These are phyloP conservation scores for Pinctada fucata DNA, from an alignment of 2,888 invertebrate genomes.

Conservation along the genomic window DNA sequence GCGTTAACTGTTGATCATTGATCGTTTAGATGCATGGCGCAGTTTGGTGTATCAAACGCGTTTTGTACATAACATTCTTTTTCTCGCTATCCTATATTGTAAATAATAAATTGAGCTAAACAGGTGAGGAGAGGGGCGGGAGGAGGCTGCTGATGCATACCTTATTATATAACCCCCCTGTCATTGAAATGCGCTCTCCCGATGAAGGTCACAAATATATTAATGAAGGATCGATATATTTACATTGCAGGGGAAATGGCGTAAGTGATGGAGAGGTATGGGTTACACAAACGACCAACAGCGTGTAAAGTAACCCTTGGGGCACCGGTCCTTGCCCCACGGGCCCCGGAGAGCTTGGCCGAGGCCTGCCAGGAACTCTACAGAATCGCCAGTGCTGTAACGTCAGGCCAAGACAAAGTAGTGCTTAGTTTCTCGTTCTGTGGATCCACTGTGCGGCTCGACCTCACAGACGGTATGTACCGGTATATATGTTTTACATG, in stretches of 20 bases:
- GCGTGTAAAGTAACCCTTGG: conserved; percentile 12
- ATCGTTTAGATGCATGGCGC: too few relatives aligned
- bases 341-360: not conserved
- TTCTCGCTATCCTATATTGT: too few relatives aligned
- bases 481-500: too few relatives aligned
- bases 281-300: conserved; percentile 15
- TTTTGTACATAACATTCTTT: too few relatives aligned
- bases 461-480: not conserved
- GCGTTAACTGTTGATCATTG: too few relatives aligned
- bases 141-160: too few relatives aligned
- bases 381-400: not conserved
- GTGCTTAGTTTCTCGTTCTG: conserved; percentile 1
- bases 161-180: not conserved
- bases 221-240: not conserved
- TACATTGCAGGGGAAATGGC: not conserved
- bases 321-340: not conserved
- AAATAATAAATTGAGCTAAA: too few relatives aligned
- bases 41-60: too few relatives aligned
- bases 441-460: not conserved
- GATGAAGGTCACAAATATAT: not conserved
- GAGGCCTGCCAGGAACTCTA: not conserved
- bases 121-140: too few relatives aligned
- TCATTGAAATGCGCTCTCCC: conserved; percentile 1
- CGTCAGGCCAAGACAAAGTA: not conserved
- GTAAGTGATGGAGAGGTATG: conserved; percentile 25